These are phyloP conservation scores for Tryphoninae sp. DNA, from an alignment of 2,888 invertebrate genomes.

Conservation along the genomic window DNA sequence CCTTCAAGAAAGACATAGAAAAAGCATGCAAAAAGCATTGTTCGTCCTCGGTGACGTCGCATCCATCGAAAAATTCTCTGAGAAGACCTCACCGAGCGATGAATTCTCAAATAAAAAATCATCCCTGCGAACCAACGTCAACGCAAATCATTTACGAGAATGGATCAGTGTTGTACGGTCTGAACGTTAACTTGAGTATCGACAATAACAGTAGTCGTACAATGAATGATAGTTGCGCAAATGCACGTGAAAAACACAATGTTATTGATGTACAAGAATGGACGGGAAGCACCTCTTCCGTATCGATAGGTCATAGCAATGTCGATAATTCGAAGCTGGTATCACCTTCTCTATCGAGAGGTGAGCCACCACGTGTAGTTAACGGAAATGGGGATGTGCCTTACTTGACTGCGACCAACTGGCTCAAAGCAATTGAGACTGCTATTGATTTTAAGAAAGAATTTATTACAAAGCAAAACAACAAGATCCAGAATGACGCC, in stretches of 20 bases:
- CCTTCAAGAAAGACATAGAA: constrained; percentile 51
- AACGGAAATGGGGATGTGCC: too few species aligned
- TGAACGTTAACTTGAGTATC: constrained; percentile 31
- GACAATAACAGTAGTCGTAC: neutral
- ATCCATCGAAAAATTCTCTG: constrained; percentile 3
- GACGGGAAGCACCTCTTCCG: too few species aligned
- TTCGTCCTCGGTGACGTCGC: neutral
- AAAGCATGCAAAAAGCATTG: neutral
- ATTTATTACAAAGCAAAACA: neutral
- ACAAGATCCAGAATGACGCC: neutral
- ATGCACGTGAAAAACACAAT: neutral
- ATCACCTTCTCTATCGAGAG: neutral
- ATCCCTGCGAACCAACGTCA: neutral
- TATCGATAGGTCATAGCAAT: neutral
- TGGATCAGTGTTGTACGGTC: constrained; percentile 4
- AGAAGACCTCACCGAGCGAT: neutral
- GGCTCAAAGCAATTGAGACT: constrained; percentile 4
- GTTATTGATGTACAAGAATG: too few species aligned
- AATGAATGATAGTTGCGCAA: neutral
- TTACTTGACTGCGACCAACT: neutral
- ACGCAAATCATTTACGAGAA: constrained; percentile 8
- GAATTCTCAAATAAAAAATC: neutral
- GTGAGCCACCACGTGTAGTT: too few species aligned
- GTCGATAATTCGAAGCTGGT: neutral
- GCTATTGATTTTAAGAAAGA: constrained; percentile 4